Conservation (phyloP, 2,113 vertebrate species). For the Rhinolophus sinicus region DNA sequence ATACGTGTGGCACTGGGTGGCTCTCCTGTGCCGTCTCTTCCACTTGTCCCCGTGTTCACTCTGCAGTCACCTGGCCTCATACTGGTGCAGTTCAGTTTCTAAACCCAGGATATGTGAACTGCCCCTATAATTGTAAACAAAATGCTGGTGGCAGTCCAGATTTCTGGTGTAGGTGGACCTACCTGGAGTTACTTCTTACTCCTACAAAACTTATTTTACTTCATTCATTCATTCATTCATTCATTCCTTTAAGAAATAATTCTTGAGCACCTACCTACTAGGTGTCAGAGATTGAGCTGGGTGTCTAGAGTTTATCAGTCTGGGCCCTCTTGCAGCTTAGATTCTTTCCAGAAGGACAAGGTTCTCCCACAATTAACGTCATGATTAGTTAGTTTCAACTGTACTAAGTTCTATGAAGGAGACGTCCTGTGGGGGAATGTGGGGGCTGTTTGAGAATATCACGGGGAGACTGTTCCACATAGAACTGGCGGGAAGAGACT, state of each 20-base stretch:
- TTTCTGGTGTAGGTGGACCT: neutral
- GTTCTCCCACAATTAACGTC: neutral
- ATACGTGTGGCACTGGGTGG: neutral
- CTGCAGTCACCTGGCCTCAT: neutral
- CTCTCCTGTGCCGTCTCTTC: rapidly evolving
- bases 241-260: neutral
- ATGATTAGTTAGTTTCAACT: neutral
- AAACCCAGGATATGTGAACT: rapidly evolving
- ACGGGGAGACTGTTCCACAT: neutral
- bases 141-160: neutral
- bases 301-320: neutral
- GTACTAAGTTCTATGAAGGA: neutral
- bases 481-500: neutral
- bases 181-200: neutral
- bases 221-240: neutral
- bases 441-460: neutral
- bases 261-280: neutral
- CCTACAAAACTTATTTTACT: neutral
- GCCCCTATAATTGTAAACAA: neutral
- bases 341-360: neutral
- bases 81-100: rapidly evolving
- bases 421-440: neutral
- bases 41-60: too few relatives aligned
- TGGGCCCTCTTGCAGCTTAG: neutral
- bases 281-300: too few relatives aligned